Conservation (phyloP, 2,888 invertebrate genomes). For the Drosophila kokeensis region DNA sequence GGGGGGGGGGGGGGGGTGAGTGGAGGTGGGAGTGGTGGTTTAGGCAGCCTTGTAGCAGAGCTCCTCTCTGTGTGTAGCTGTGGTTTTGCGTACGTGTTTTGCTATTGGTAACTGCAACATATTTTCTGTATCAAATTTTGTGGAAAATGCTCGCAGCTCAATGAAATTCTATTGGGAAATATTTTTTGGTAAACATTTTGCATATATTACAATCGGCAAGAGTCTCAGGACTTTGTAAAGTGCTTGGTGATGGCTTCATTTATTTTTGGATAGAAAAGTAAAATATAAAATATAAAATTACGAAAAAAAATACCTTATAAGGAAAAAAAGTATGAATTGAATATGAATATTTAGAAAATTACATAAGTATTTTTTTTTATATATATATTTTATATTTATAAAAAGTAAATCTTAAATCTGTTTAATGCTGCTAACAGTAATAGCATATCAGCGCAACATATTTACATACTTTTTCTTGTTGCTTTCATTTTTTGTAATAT, state of each 20-base stretch:
- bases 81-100: constrained; percentile 67
- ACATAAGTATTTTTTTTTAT: too few species aligned
- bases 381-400: too few species aligned
- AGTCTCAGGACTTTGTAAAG: neutral
- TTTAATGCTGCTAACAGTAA: neutral
- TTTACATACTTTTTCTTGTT: constrained; percentile 3
- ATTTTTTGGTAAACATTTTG: constrained; percentile 47
- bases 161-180: constrained; percentile 73
- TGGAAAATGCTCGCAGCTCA: constrained; percentile 67
- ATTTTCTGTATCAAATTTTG: constrained; percentile 72
- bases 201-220: constrained; percentile 6
- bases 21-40: neutral
- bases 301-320: neutral
- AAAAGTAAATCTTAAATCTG: neutral
- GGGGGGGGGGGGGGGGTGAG: neutral
- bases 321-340: neutral
- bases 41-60: constrained; percentile 4
- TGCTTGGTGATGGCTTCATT: neutral
- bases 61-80: constrained; percentile 30
- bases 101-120: constrained; percentile 64
- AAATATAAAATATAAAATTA: neutral
- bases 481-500: constrained; percentile 11
- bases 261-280: neutral
- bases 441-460: neutral
- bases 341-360: neutral